Conservation (phyloP, 2,888 invertebrate genomes). For the Tenodera sinensis region DNA sequence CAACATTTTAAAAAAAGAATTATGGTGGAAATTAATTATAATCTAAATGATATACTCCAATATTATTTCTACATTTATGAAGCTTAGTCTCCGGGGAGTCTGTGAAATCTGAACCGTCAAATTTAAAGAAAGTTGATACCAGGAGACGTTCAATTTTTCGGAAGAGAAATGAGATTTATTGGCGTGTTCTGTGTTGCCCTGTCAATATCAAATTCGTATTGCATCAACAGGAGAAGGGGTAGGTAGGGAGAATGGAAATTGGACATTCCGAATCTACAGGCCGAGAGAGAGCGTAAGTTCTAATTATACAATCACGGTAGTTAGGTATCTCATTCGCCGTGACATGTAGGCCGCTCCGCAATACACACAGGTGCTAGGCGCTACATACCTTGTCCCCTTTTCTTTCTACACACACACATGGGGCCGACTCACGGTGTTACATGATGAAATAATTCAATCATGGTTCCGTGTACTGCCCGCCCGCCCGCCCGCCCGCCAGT, state of each 20-base stretch:
- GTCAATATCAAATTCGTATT: constrained; percentile 8
- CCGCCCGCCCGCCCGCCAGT: too few relatives aligned
- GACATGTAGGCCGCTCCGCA: not conserved
- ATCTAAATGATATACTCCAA: too few relatives aligned
- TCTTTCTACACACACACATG: not conserved
- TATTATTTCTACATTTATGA: too few relatives aligned
- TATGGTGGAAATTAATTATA: too few relatives aligned
- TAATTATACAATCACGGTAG: constrained; percentile 16
- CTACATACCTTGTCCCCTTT: not conserved
- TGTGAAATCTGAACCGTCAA: not conserved
- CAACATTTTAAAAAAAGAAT: too few relatives aligned
- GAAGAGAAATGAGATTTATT: not conserved
- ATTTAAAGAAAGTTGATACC: not conserved
- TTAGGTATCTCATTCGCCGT: constrained; percentile 1
- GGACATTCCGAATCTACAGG: not conserved
- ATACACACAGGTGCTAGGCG: not conserved
- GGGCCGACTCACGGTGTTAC: not conserved
- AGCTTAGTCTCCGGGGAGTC: not conserved
- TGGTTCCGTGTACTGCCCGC: not conserved
- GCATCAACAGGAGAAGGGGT: not conserved
- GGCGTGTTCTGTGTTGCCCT: not conserved
- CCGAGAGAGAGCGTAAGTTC: not conserved
- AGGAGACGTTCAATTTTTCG: not conserved
- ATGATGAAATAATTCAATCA: constrained; percentile 13
- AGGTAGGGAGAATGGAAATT: not conserved